Evolutionary conservation across 2,113 vertebrate genomes (phyloP).

Genomic region (Pseudopipra pipra): DNA sequence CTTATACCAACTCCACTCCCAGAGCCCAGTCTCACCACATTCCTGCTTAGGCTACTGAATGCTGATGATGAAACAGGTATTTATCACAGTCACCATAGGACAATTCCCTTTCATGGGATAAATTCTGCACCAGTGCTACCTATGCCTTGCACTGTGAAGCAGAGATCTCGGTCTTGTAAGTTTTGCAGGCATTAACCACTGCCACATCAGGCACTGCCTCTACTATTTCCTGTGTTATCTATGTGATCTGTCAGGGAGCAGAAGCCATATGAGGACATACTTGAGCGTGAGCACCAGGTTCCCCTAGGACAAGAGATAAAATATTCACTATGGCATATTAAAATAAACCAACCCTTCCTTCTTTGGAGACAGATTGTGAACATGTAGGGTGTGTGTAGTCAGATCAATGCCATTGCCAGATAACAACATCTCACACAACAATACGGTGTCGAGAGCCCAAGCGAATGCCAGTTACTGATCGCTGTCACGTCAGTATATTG

Average conservation of each 20-base stretch:
- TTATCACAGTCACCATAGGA: not conserved
- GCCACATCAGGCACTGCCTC: not conserved
- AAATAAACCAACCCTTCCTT: constrained; percentile 48
- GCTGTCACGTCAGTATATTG: not conserved
- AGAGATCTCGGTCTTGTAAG: not conserved
- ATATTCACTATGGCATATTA: constrained; percentile 25
- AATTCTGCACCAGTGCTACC: not conserved
- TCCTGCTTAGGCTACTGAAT: not conserved
- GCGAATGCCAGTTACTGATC: not conserved
- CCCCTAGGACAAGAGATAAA: not conserved
- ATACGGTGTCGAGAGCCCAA: not conserved
- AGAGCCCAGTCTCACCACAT: not conserved
- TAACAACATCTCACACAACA: not conserved
- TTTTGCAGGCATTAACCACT: not conserved
- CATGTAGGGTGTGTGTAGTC: constrained; percentile 17
- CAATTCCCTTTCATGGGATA: not conserved
- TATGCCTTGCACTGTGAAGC: not conserved
- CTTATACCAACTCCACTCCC: not conserved
- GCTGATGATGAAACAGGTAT: not conserved
- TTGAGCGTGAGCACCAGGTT: not conserved
- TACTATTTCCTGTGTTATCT: not conserved
- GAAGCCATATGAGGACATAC: not conserved
- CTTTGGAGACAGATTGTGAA: constrained; percentile 12
- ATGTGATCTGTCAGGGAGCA: not conserved
- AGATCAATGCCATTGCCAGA: constrained; percentile 21